Evolutionary conservation across 2,797 vertebrate species (phyloP), one percentile per base, ranked within the genome.

Genomic region (Petrocephalus sullivani): DNA sequence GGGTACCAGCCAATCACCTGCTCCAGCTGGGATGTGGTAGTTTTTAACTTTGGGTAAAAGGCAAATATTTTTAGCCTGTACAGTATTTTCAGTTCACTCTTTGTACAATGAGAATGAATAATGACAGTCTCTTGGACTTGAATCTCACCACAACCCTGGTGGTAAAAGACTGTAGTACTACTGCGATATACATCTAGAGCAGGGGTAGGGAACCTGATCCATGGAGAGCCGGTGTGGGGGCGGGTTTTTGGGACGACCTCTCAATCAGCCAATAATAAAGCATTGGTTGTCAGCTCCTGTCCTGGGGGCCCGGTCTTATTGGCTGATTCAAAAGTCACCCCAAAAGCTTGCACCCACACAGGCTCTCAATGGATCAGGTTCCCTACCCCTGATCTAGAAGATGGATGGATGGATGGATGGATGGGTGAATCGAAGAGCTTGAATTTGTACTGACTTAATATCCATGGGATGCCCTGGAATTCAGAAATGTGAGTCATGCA

Each of bases 11-110:
- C 14, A 41, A 37, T 57, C 28, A 37, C 58, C 84, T 8, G 12
- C 78, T 53, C 54, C 23, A 33, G 53, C 49, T 57, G 53, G 54
- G 53, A 8, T 78, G 21, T 84, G 21, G 51, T 84, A 84, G n/a
- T 28, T 53, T 33, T 84, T 28, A 21, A 83, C 9, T 21, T 9
- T n/a, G 14, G 51, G 0, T 23, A 9, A 54, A 84, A 84, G 82
- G 9, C 82, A 14, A 16, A 84, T 21, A n/a, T 54, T 53, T 54
- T 84, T 49, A 54, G 82, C 21, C 49, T 21, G 37, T 78, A 54
- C 21, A 23, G 21, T 84, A 84, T 84, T 53, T 84, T 56, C 82
- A 84, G 82, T 46, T 78, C 71, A 78, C 37, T 78, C 23, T 67
- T 67, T 67, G 64, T 67, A 46, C 33, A 78, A 78, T 78, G 71